Evolutionary conservation across 2,113 vertebrate genomes (phyloP), one percentile per base, ranked within the genome.

Genomic region (Odobenus rosmarus): DNA sequence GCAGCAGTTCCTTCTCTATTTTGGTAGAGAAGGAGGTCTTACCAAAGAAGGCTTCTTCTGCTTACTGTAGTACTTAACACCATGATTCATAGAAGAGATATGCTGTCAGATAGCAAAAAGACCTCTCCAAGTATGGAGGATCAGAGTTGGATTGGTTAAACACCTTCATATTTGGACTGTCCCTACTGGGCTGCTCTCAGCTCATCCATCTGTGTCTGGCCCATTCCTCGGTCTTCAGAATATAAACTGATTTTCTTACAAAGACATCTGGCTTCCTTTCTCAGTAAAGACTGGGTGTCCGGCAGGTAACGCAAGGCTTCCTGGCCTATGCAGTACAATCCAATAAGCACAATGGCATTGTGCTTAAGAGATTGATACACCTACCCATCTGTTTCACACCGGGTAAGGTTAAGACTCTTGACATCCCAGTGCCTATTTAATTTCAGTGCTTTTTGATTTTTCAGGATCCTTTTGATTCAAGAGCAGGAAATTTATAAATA

Each of bases 401-500:
- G 77, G n/a, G n/a, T 92, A 85, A 90, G 9, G n/a, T n/a, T 89
- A 88, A 92, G 8, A n/a, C 42, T 92, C 14, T 92, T 82, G 62
- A 80, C 31, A 84, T 90, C 57, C 88, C 36, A 61, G 62, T 85
- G 31, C 8, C 46, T 81, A 24, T 57, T 86, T 90, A 83, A 62
- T 64, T 90, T 64, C 26, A 74, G 4, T 81, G 31, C 49, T 88
- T 94, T 96, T 77, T 57, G 51, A 91, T 53, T 81, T 95, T 90
- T 95, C 46, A 84, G 76, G 31, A 88, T 93, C 23, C 51, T 96
- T 84, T 88, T 91, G 42, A 88, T 57, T 86, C 16, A 77, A 91
- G 51, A 97, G 51, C 7, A 81, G 67, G 46, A 85, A 88, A 93
- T 49, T 77, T n/a, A 72, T 33, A 80, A 77, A 46, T 51, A 31